These are phyloP conservation scores for Bombus sibiricus DNA, from an alignment of 1,140 invertebrate genomes.

Conservation along the genomic window DNA sequence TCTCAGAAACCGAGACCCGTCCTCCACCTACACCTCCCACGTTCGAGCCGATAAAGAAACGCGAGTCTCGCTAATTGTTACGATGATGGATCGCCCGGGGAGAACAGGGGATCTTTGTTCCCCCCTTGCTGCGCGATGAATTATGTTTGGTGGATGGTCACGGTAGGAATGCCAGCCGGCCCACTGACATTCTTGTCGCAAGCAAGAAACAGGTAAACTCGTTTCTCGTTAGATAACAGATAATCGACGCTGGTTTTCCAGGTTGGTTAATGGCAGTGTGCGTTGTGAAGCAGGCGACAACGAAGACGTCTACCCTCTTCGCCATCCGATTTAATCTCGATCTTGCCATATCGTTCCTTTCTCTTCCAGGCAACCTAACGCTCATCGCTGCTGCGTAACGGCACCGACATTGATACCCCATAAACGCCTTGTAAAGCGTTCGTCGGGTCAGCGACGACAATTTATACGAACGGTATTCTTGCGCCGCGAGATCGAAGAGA, in stretches of 20 bases:
- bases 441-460: neutral
- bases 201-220: constrained; percentile 31
- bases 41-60: constrained; percentile 59
- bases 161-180: constrained; percentile 3
- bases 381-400: constrained; percentile 10
- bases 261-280: neutral
- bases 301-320: constrained; percentile 18
- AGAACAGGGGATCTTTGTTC: constrained; percentile 41
- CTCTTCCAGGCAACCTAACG: neutral
- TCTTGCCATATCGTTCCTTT: neutral
- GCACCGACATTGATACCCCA: constrained; percentile 4
- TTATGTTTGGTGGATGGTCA: constrained; percentile 5
- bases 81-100: constrained; percentile 72
- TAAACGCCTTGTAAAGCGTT: constrained; percentile 39
- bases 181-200: constrained; percentile 9
- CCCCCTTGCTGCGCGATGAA: constrained; percentile 22
- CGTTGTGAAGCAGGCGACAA: neutral
- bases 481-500: neutral
- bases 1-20: constrained; percentile 51
- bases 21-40: constrained; percentile 71
- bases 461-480: constrained; percentile 15
- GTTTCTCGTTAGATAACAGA: constrained; percentile 39
- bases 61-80: constrained; percentile 70
- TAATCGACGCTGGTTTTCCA: constrained; percentile 15
- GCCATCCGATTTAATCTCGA: constrained; percentile 7